A percentile compares a stretch with the other conserved stretches of the same genome.
Evolutionary conservation across 2,888 invertebrate species (phyloP).

Genomic region (Stomorhina lunata): DNA sequence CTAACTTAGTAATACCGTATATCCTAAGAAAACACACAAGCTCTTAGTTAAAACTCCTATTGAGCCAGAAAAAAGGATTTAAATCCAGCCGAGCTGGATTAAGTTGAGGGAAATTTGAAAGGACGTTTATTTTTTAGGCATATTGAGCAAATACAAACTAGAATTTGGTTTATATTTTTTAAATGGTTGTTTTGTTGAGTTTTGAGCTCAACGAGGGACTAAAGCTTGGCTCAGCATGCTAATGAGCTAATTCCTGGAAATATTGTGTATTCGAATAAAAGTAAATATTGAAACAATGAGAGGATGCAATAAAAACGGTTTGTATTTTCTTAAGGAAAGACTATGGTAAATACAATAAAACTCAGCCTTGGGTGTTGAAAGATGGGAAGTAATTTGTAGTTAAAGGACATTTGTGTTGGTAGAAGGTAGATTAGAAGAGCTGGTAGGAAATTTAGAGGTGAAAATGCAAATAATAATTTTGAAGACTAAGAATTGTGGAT

Average conservation of each 20-base stretch:
- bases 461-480: too few relatives aligned
- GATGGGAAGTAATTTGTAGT: background rate
- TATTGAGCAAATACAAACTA: constrained; percentile 40
- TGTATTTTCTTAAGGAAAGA: background rate
- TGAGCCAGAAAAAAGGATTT: constrained; percentile 47
- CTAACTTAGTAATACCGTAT: constrained; percentile 26
- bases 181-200: background rate
- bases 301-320: constrained; percentile 41
- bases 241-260: constrained; percentile 54
- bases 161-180: constrained; percentile 20
- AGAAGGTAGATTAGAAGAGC: background rate
- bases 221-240: constrained; percentile 47
- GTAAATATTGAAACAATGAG: constrained; percentile 12
- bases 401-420: background rate
- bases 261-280: background rate
- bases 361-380: constrained; percentile 52
- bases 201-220: constrained; percentile 12
- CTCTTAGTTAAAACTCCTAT: background rate
- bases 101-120: constrained; percentile 3
- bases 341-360: constrained; percentile 25
- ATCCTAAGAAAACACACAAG: background rate
- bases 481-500: too few relatives aligned
- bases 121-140: constrained; percentile 31
- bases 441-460: constrained; percentile 28
- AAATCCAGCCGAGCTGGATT: constrained; percentile 18